phyloP scores from a whole-genome alignment of 2,113 vertebrate genomes.

The Pardalotus punctatus region DNA sequence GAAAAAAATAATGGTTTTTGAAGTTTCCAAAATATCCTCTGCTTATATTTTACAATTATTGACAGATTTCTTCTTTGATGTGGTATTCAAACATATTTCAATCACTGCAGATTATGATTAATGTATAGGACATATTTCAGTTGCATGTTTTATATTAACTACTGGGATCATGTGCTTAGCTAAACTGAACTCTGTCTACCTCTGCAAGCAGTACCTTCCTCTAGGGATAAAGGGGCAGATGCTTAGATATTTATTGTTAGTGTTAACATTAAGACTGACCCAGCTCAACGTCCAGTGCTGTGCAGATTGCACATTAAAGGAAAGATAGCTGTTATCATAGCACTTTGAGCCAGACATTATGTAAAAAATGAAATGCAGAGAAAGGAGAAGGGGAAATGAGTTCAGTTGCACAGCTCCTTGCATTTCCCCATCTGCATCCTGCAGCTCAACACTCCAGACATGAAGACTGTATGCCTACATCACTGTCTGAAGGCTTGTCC shows the following conservation, averaged over 20 bases:
- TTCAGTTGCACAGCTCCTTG: not conserved
- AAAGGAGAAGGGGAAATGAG: not conserved
- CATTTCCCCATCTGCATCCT: not conserved
- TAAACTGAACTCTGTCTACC: not conserved
- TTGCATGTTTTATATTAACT: not conserved
- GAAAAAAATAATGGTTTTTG: not conserved
- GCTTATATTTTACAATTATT: not conserved
- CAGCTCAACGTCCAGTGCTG: fast-evolving
- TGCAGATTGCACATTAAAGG: not conserved
- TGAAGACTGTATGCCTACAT: not conserved
- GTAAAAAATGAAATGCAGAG: not conserved
- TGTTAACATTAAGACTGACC: not conserved
- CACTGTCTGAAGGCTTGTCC: not conserved
- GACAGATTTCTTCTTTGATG: not conserved
- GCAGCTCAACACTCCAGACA: not conserved
- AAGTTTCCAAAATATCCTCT: not conserved
- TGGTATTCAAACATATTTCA: not conserved
- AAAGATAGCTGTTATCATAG: not conserved
- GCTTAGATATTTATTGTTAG: not conserved
- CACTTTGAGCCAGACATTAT: not conserved
- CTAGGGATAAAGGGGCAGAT: not conserved
- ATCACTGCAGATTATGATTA: too few species aligned
- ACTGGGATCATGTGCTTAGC: fast-evolving
- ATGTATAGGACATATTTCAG: not conserved
- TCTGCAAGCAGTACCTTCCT: not conserved